phyloP scores from a whole-genome alignment of 2,888 invertebrate genomes.

The Eubasilissa splendida region DNA sequence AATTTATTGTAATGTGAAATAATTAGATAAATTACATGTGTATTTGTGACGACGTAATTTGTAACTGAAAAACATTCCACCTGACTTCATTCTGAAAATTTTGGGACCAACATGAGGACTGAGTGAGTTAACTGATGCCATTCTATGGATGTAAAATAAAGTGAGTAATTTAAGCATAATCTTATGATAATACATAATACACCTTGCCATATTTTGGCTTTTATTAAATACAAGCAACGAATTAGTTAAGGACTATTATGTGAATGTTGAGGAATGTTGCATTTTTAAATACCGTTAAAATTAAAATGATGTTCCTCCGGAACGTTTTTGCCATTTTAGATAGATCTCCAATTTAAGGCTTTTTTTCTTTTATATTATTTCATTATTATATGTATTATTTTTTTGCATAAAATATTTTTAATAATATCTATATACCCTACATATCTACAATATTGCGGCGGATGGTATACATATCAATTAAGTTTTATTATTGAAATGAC shows the following conservation, averaged over 20 bases:
- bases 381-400: not conserved
- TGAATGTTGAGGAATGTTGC: slow-evolving; percentile 37
- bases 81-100: not conserved
- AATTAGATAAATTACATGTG: too few relatives aligned
- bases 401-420: not conserved
- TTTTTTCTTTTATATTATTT: slow-evolving; percentile 46
- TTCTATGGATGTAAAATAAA: slow-evolving; percentile 33
- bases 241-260: slow-evolving; percentile 18
- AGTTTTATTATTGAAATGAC: not conserved
- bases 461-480: slow-evolving; percentile 14
- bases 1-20: too few relatives aligned
- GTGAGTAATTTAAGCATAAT: slow-evolving; percentile 37
- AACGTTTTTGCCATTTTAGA: slow-evolving; percentile 58
- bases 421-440: not conserved
- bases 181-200: not conserved
- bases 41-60: not conserved
- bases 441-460: slow-evolving; percentile 8
- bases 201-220: slow-evolving; percentile 23
- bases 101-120: slow-evolving; percentile 40
- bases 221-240: slow-evolving; percentile 34
- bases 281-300: slow-evolving; percentile 27
- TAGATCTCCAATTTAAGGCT: slow-evolving; percentile 57
- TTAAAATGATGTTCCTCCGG: slow-evolving; percentile 43
- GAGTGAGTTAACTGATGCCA: slow-evolving; percentile 34
- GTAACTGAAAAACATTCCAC: slow-evolving; percentile 21